Evolutionary conservation across 2,113 vertebrate species (phyloP), one percentile per base, ranked within the genome.

Genomic region (Rutilus rutilus): DNA sequence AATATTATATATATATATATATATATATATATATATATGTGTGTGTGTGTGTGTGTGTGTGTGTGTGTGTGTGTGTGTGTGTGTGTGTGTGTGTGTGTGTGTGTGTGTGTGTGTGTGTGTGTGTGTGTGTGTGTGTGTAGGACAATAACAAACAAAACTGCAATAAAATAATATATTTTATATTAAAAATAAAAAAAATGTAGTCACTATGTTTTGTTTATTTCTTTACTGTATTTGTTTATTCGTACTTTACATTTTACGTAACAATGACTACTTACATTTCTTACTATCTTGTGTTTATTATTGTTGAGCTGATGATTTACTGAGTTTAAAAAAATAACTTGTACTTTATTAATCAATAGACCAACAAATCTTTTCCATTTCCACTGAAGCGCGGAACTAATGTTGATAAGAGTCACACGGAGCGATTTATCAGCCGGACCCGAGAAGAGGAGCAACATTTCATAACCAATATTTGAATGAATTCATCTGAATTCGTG

Each of bases 401-500:
- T 30, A 23, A 39, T 33, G 33, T 54, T 25, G 17, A 57, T 14
- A 30, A 57, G 19, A 30, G 14, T 65, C 39, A 36, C 27, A 73
- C 80, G 89, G 89, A 88, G 14, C 6, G 17, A 75, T 85, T 83
- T 67, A 11, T 42, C 21, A 4, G 82, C 30, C 23, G 74, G 15
- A 85, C 82, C 64, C 4, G 64, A 6, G 64, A 67, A 50, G 27
- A n/a, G 39, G 33, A 52, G 17, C 45, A 33, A 47, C 42, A 21
- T 57, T 79, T 47, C 73, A 67, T 71, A 78, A 52, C 86, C 74
- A 65, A 75, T 9, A 42, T 30, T 30, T 88, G 85, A 90, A 90
- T 90, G 78, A 87, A 85, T 74, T 54, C 0, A 52, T 45, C 25
- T 19, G 2, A 6, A 9, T 67, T 67, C 42, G 36, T 14, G 65